Evolutionary conservation across 2,888 invertebrate genomes (phyloP), one percentile per base, ranked within the genome.

Genomic region (Dorcus parallelipipedus): DNA sequence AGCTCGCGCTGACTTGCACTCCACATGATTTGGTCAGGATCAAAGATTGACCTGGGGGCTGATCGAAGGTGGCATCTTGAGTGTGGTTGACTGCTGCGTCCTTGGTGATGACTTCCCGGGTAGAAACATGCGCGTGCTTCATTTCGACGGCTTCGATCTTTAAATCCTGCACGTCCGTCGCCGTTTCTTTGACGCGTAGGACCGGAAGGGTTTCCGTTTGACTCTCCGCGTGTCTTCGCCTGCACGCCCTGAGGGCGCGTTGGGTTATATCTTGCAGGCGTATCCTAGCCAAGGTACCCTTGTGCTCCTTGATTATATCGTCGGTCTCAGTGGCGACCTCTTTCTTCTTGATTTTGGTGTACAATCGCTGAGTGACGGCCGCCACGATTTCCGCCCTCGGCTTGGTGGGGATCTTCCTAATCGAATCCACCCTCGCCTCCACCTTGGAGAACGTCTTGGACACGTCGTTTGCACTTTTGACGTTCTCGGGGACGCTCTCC

Each of bases 281-380:
- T 67, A 82, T 80, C 9, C 85, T 79, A 17, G 86, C 85, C 54
- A 58, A 45, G 14, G 61, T 55, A 9, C 52, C 40, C 58, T 63
- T 60, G 49, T 54, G 54, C 38, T 57, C 57, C 42, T 56, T 51
- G n/a, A 20, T 56, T 4, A 70, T 43, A 33, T 74, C 74, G 10
- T 71, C 69, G 3, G 77, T 78, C 56, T 76, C 76, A 2, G 77
- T 77, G 0, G 69, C 64, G 3, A 65, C 68, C 72, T 78, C 78
- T 78, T 82, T 77, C 79, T 83, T 79, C 78, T 84, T 78, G 72
- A 81, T 74, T 81, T 84, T 86, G 1, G 84, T 81, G 70, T 88
- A 89, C 9, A 89, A 76, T 66, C 88, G 79, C 66, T 85, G 84
- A 2, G 89, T 89, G 2, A 89, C 89, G 0, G 87, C 87, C 3